Evolutionary conservation across 2,888 invertebrate genomes (phyloP).

Genomic region (Hofmannophila pseudospretella): DNA sequence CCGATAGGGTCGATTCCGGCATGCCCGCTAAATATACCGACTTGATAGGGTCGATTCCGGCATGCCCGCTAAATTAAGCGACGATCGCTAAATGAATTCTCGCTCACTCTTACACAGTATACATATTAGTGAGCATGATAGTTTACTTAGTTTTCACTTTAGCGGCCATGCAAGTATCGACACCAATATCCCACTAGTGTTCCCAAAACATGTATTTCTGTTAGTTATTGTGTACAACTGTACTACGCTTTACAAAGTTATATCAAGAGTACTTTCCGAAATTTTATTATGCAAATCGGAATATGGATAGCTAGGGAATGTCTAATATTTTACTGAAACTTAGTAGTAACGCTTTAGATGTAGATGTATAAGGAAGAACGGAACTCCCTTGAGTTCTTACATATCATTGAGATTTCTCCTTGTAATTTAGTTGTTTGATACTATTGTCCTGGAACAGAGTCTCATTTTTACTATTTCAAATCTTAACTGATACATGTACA

Average conservation of each 20-base stretch:
- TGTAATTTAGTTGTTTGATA: slow-evolving; percentile 54
- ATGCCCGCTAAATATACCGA: too few species aligned
- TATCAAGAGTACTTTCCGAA: slow-evolving; percentile 10
- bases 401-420: slow-evolving; percentile 77
- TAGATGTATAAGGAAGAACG: slow-evolving; percentile 64
- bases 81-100: too few species aligned
- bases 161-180: too few species aligned
- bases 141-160: too few species aligned
- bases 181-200: background rate
- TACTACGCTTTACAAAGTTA: slow-evolving; percentile 28
- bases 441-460: slow-evolving; percentile 45
- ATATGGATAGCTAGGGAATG: slow-evolving; percentile 54
- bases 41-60: too few species aligned
- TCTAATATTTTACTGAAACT: slow-evolving; percentile 56
- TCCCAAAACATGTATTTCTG: slow-evolving; percentile 11
- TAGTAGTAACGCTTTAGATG: slow-evolving; percentile 71
- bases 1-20: too few species aligned
- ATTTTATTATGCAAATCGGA: slow-evolving; percentile 24
- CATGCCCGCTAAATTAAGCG: too few species aligned
- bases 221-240: slow-evolving; percentile 20
- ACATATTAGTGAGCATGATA: too few species aligned
- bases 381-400: slow-evolving; percentile 73
- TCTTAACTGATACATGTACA: slow-evolving; percentile 42
- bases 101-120: too few species aligned
- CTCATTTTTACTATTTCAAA: slow-evolving; percentile 55